Percentiles rank a stretch among this genome's conserved stretches.
These are phyloP conservation scores for Acyrthosiphon pisum DNA, from an alignment of 1,140 invertebrate species.

Conservation along the genomic window DNA sequence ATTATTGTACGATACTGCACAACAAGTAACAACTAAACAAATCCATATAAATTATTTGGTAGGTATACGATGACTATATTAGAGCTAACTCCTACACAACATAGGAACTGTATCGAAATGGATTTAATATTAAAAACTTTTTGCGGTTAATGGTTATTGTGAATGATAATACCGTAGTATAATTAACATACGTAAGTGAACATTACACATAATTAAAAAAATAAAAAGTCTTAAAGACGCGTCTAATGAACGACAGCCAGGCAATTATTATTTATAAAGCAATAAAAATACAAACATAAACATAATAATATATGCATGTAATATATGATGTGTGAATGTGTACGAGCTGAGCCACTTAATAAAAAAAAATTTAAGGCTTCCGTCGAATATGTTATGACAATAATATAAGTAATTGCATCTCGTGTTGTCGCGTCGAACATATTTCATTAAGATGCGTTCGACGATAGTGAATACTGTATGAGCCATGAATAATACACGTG, in stretches of 20 bases:
- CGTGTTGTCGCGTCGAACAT: not conserved
- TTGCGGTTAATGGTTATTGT: not conserved
- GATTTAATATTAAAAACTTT: not conserved
- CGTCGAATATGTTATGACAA: not conserved
- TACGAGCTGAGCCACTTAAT: not conserved
- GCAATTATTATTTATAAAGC: slow-evolving; percentile 8
- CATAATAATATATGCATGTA: not conserved
- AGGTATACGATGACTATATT: not conserved
- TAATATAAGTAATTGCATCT: slow-evolving; percentile 35
- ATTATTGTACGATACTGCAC: too few relatives aligned
- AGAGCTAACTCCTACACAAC: not conserved
- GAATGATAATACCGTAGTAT: not conserved
- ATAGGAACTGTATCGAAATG: not conserved
- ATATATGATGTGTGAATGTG: not conserved
- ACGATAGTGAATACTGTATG: not conserved
- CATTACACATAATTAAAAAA: not conserved
- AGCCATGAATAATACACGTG: not conserved
- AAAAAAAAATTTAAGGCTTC: slow-evolving; percentile 11
- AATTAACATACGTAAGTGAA: not conserved
- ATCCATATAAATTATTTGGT: not conserved
- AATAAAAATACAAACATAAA: not conserved
- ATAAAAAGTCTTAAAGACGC: not conserved
- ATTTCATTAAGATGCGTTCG: not conserved
- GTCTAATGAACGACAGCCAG: not conserved
- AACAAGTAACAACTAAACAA: not conserved